Evolutionary conservation across 2,113 vertebrate species (phyloP), one percentile per base, ranked within the genome.

Genomic region (Scatophagus argus): DNA sequence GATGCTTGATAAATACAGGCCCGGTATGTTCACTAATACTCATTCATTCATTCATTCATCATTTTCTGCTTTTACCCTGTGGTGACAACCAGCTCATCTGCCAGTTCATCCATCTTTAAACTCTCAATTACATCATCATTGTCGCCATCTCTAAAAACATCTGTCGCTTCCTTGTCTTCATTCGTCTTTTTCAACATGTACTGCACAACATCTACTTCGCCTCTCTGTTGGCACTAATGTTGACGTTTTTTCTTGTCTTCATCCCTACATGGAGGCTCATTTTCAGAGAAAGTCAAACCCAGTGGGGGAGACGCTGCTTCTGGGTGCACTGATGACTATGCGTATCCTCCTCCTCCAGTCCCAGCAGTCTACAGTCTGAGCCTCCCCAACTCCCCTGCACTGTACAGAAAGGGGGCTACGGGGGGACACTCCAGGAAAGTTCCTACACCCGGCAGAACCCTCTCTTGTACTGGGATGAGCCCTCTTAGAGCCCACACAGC

Each of bases 291-390:
- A 54, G n/a, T 34, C 16, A 71, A 70, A 44, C 31, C 27, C 11
- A 41, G 0, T 0, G 10, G 10, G 9, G 43, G 52, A 19, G 59
- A 59, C 1, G 43, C 19, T 17, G 16, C 46, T n/a, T 79, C 76
- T 16, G 60, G 52, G 12, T 69, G 60, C 69, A 83, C 51, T 6
- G 82, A 87, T 2, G 83, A 90, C 74, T 91, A 92, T 7, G 63
- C 87, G 31, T 77, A 82, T 47, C 89, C 81, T 68, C 88, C 85
- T 13, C 82, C 90, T 19, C 90, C 91, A 1, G 59, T 89, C 38
- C 79, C 38, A 1, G 82, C 81, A 1, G 82, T 79, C 10, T 86
- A 80, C 82, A 89, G 79, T 32, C 23, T 77, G 19, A 88, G 87
- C 60, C 68, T 90, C n/a, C 88, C 91, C 19, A 83, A 51, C 54